A percentile compares a stretch with the other conserved stretches of the same genome.
Conservation (phyloP, 2,888 invertebrate species). For the Tetragonula carbonaria region DNA sequence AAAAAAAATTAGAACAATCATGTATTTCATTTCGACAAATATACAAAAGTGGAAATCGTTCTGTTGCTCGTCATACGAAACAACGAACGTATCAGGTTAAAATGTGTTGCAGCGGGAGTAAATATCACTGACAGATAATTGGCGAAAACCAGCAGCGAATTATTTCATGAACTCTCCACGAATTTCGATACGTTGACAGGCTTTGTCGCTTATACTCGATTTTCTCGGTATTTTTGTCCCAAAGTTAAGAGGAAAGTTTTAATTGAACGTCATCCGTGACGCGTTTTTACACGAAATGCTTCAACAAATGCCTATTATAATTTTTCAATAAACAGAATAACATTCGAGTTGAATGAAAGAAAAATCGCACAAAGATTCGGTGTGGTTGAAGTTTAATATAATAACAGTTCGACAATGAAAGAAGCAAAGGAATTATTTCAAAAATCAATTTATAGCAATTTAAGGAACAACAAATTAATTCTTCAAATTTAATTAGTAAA, state of each 20-base stretch:
- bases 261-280: constrained; percentile 3
- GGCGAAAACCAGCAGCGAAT: neutral
- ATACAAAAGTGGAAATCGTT: neutral
- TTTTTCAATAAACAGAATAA: neutral
- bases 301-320: neutral
- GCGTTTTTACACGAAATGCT: neutral
- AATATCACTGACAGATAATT: constrained; percentile 21
- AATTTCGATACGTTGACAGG: constrained; percentile 25
- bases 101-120: neutral
- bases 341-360: neutral
- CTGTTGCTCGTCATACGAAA: neutral
- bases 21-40: neutral
- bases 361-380: neutral
- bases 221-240: constrained; percentile 2
- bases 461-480: neutral
- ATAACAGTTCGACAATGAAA: neutral
- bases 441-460: neutral
- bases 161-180: constrained; percentile 8
- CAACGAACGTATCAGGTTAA: neutral
- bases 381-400: neutral
- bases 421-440: neutral
- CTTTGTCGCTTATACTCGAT: constrained; percentile 15
- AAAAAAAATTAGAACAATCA: neutral
- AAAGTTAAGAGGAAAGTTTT: constrained; percentile 18
- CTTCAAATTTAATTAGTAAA: neutral